A percentile compares a stretch with the other conserved stretches of the same genome.
These are phyloP conservation scores for Isaurus tuberculatus DNA, from an alignment of 92 coral and sea anemone genomes.

Conservation along the genomic window DNA sequence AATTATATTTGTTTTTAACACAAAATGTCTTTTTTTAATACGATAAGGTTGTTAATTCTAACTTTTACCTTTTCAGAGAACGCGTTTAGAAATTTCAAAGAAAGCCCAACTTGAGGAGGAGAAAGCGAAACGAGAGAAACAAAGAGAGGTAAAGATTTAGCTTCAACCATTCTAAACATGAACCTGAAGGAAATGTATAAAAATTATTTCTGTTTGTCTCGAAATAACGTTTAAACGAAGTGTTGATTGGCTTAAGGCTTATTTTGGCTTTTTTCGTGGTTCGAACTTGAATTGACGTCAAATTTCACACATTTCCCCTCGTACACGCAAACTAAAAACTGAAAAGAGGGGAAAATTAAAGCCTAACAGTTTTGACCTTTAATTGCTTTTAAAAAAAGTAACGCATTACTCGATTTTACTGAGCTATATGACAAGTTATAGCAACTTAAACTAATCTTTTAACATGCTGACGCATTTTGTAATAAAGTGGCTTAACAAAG, in stretches of 20 bases:
- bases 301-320: too few species aligned
- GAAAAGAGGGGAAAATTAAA: too few species aligned
- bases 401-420: background rate
- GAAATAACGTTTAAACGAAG: too few species aligned
- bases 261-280: too few species aligned
- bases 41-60: background rate
- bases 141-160: conserved; percentile 33
- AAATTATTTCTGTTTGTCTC: background rate
- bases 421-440: background rate
- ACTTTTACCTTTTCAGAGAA: conserved; percentile 55
- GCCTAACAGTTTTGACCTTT: background rate
- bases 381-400: background rate
- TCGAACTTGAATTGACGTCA: too few species aligned
- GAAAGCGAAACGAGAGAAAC: conserved; percentile 80
- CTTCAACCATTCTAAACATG: background rate
- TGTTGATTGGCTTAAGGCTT: too few species aligned
- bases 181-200: background rate
- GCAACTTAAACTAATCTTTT: background rate
- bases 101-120: conserved; percentile 86
- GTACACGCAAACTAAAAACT: too few species aligned
- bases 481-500: conserved; percentile 6
- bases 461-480: conserved; percentile 44
- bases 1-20: too few species aligned
- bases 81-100: conserved; percentile 74
- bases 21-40: too few species aligned